Evolutionary conservation across 2,797 vertebrate species (phyloP).

Genomic region (Benthosema pterotum): DNA sequence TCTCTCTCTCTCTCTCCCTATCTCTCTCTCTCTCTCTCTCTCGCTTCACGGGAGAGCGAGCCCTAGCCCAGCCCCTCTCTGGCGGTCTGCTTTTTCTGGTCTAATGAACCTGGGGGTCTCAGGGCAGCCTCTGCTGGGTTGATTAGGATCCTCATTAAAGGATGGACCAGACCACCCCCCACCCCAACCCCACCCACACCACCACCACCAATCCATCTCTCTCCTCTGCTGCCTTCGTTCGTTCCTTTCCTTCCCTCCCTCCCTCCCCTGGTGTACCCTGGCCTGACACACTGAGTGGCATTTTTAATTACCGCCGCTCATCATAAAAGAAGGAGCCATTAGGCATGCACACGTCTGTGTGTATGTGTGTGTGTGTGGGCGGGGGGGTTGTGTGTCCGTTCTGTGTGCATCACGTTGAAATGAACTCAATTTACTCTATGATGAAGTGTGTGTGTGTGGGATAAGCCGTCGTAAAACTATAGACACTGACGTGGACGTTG

Average conservation of each 20-base stretch:
- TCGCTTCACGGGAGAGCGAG: background rate
- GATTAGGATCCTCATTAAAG: conserved; percentile 80
- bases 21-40: background rate
- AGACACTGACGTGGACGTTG: conserved; percentile 17
- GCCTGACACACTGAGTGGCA: conserved; percentile 63
- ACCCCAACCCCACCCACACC: background rate
- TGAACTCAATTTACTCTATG: conserved; percentile 35
- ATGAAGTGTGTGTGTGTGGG: too few species aligned
- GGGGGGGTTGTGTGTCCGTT: conserved; percentile 25
- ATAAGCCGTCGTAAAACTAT: conserved; percentile 46
- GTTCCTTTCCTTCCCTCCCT: background rate
- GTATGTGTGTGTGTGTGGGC: conserved; percentile 23
- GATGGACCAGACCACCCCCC: conserved; percentile 49
- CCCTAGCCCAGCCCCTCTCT: conserved; percentile 14
- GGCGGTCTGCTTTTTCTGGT: conserved; percentile 66
- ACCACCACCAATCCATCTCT: conserved; percentile 28
- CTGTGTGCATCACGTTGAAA: conserved; percentile 43
- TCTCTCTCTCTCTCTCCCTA: background rate
- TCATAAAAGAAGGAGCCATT: conserved; percentile 58
- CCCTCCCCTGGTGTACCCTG: conserved; percentile 17
- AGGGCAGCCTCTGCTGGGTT: conserved; percentile 67
- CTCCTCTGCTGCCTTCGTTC: conserved; percentile 30
- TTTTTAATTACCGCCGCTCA: conserved; percentile 73
- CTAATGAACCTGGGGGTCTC: conserved; percentile 77
- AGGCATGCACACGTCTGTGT: conserved; percentile 5